Conservation (phyloP, 23 tunicate species). For the Aplidium turbinatum region DNA sequence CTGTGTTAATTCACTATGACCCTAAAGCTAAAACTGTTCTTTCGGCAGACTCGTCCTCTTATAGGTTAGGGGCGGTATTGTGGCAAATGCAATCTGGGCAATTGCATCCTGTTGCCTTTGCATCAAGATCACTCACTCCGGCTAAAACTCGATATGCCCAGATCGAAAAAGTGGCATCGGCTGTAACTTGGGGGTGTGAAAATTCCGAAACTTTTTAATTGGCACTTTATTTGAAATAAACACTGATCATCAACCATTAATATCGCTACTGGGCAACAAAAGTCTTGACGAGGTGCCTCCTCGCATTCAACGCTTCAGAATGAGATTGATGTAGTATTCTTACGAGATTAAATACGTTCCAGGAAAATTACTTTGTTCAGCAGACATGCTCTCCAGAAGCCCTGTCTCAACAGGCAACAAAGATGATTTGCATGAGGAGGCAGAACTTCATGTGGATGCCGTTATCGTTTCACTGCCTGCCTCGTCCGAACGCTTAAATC, state of each 20-base stretch:
- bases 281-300: constrained; percentile 8
- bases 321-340: constrained; percentile 23
- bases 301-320: constrained; percentile 7
- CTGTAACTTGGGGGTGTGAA: no score
- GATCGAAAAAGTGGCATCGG: constrained; percentile 19
- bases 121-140: constrained; percentile 12
- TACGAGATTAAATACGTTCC: constrained; percentile 19
- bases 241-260: constrained; percentile 48
- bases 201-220: constrained; percentile 4
- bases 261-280: constrained; percentile 23
- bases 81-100: neutral
- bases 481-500: neutral
- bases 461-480: constrained; percentile 4
- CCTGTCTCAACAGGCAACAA: neutral
- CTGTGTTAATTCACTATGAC: constrained; percentile 14
- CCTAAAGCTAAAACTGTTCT: constrained; percentile 8
- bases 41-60: constrained; percentile 26
- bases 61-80: constrained; percentile 30
- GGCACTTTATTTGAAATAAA: constrained; percentile 8
- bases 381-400: constrained; percentile 24
- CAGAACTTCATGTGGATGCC: constrained; percentile 4
- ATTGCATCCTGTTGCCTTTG: constrained; percentile 28
- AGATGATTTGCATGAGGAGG: neutral
- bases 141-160: constrained; percentile 28
- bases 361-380: constrained; percentile 11